Conservation (phyloP, 2,888 invertebrate species). For the Euspilapteryx auroguttella region DNA sequence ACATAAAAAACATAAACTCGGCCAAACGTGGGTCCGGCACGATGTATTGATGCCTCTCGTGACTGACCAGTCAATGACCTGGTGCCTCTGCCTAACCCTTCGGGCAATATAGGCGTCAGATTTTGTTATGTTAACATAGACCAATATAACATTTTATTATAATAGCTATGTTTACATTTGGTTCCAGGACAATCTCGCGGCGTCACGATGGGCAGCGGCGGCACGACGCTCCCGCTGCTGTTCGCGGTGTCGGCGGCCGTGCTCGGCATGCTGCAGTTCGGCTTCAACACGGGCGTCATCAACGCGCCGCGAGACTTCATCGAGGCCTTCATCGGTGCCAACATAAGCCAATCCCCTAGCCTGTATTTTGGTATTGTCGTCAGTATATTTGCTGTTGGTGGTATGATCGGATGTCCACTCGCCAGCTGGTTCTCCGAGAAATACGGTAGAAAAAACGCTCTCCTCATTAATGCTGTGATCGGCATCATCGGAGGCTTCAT, state of each 20-base stretch:
- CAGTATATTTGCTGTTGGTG: conserved; percentile 76
- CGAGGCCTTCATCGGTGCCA: conserved; percentile 62
- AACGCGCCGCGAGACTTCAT: conserved; percentile 67
- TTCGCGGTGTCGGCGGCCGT: conserved; percentile 68
- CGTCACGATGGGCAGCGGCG: too few relatives aligned
- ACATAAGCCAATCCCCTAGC: conserved; percentile 45
- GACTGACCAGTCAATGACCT: too few relatives aligned
- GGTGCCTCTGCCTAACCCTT: too few relatives aligned
- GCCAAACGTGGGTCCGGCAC: too few relatives aligned
- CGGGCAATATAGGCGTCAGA: too few relatives aligned
- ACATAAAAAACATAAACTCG: too few relatives aligned
- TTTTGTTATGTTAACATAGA: too few relatives aligned
- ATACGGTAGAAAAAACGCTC: conserved; percentile 69
- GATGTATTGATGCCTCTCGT: too few relatives aligned
- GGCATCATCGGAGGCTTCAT: conserved; percentile 67
- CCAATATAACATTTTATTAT: too few relatives aligned
- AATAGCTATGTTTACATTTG: too few relatives aligned
- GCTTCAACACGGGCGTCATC: conserved; percentile 72
- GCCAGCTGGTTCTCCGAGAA: conserved; percentile 74
- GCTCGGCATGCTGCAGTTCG: conserved; percentile 72
- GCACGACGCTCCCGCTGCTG: conserved; percentile 64
- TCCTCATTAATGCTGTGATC: conserved; percentile 65
- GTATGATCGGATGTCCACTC: conserved; percentile 75
- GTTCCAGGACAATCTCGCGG: too few relatives aligned
- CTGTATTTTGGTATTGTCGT: conserved; percentile 68